Evolutionary conservation across 1,140 invertebrate species (phyloP).

Genomic region (Habropoda laboriosa): DNA sequence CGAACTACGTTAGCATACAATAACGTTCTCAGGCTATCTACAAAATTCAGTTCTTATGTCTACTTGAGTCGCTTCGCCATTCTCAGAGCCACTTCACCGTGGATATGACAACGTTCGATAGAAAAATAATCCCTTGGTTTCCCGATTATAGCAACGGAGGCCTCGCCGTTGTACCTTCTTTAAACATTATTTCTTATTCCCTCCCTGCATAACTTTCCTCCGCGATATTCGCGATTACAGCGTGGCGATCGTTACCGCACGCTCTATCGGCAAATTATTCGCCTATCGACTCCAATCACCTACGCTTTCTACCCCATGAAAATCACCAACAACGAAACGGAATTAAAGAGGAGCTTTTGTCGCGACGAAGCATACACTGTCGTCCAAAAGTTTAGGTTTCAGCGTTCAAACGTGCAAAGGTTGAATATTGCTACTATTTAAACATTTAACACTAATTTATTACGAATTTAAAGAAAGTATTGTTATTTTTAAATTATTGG

Average conservation of each 20-base stretch:
- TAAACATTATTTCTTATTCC: background rate
- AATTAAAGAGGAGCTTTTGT: background rate
- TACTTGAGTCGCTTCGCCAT: background rate
- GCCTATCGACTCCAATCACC: background rate
- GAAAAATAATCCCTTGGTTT: background rate
- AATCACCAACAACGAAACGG: background rate
- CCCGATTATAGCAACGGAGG: background rate
- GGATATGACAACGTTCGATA: background rate
- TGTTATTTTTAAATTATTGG: too few relatives aligned
- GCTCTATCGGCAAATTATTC: conserved; percentile 11
- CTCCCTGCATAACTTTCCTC: background rate
- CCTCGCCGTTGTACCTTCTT: too few relatives aligned
- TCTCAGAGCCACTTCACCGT: background rate
- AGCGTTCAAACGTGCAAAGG: too few relatives aligned
- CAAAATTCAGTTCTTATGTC: conserved; percentile 2
- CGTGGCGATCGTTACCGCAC: background rate
- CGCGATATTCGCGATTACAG: too few relatives aligned
- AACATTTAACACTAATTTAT: too few relatives aligned
- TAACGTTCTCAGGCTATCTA: background rate
- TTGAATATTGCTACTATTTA: too few relatives aligned
- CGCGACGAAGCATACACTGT: background rate
- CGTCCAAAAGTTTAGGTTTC: background rate
- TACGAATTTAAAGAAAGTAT: too few relatives aligned
- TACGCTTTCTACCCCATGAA: background rate
- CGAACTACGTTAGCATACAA: background rate